Percentiles rank a stretch among this genome's conserved stretches.
Evolutionary conservation across 2,113 vertebrate species (phyloP).

Genomic region (Noturus placidus): DNA sequence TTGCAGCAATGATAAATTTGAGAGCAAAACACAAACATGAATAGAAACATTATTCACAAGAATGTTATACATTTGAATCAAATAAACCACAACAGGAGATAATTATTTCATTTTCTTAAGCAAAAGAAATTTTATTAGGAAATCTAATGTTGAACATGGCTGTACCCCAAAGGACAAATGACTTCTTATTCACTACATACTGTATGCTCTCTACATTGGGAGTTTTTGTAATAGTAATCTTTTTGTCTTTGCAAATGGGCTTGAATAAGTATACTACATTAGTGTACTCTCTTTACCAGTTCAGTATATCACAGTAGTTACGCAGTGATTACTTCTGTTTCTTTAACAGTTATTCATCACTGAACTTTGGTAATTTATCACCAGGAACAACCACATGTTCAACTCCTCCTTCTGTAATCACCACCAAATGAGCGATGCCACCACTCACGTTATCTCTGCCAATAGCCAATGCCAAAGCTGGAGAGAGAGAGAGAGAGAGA

Average conservation of each 20-base stretch:
- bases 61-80: neutral
- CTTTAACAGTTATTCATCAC: slow-evolving; percentile 59
- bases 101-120: neutral
- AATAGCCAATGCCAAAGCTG: slow-evolving; percentile 74
- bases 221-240: neutral
- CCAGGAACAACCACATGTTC: slow-evolving; percentile 71
- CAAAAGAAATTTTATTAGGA: slow-evolving; percentile 1
- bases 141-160: neutral
- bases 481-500: neutral
- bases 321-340: neutral
- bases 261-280: neutral
- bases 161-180: neutral
- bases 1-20: neutral
- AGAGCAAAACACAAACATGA: neutral
- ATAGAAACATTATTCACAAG: neutral
- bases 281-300: neutral
- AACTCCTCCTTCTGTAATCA: slow-evolving; percentile 65
- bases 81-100: neutral
- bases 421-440: slow-evolving; percentile 70
- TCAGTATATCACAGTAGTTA: slow-evolving; percentile 9
- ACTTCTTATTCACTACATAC: neutral
- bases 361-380: slow-evolving; percentile 70
- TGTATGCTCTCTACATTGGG: neutral
- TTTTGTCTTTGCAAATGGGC: neutral
- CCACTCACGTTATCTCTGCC: slow-evolving; percentile 75